Percentiles rank a stretch among this genome's conserved stretches.
Evolutionary conservation across 2,797 vertebrate genomes (phyloP).

Genomic region (Catostomus latipinnis): DNA sequence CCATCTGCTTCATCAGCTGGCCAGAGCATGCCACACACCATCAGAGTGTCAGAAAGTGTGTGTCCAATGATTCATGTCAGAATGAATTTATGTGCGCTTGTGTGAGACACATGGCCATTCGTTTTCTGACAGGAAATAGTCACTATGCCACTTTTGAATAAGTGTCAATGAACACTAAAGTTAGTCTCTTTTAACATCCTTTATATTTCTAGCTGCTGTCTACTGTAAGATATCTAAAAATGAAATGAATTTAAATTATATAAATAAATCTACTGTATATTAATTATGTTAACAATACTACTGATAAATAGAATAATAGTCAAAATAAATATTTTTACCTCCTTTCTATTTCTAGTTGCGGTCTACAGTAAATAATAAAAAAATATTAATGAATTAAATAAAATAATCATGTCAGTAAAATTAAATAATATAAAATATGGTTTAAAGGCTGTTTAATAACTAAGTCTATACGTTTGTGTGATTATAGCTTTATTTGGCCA

Average conservation of each 20-base stretch:
- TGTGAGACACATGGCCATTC: slow-evolving; percentile 4
- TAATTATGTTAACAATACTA: background rate
- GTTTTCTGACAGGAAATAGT: slow-evolving; percentile 8
- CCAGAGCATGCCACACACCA: slow-evolving; percentile 17
- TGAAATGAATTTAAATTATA: background rate
- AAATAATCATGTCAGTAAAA: background rate
- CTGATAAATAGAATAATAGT: too few species aligned
- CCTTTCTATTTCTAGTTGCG: too few species aligned
- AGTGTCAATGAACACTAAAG: background rate
- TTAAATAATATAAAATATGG: background rate
- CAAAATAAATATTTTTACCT: too few species aligned
- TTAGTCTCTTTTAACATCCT: background rate
- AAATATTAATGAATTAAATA: background rate
- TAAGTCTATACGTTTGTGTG: background rate
- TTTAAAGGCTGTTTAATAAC: background rate
- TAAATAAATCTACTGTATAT: background rate
- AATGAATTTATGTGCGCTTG: slow-evolving; percentile 11
- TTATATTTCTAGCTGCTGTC: background rate
- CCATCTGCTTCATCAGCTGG: slow-evolving; percentile 87
- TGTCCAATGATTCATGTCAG: slow-evolving; percentile 16
- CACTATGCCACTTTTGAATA: background rate
- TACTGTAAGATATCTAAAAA: background rate
- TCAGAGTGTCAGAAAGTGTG: background rate
- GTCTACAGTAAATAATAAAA: background rate
- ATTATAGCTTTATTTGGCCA: background rate